These are phyloP conservation scores for Amphipyra berbera DNA, from an alignment of 2,888 invertebrate genomes.

Conservation along the genomic window DNA sequence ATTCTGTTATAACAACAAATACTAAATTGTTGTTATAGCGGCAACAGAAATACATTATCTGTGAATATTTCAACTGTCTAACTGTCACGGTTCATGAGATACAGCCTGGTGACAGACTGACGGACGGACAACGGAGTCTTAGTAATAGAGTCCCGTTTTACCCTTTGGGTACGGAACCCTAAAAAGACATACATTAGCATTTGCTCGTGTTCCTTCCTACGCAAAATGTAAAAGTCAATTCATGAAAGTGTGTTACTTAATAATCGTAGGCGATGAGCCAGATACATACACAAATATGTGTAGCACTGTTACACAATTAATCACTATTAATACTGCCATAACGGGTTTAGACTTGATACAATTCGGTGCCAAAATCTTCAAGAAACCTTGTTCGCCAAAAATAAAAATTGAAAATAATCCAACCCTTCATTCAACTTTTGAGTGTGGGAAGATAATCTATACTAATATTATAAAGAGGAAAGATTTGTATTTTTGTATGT, in stretches of 20 bases:
- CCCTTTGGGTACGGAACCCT: too few relatives aligned
- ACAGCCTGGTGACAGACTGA: too few relatives aligned
- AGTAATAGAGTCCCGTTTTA: too few relatives aligned
- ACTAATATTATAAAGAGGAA: too few relatives aligned
- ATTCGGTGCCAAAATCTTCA: constrained; percentile 40
- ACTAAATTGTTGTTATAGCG: too few relatives aligned
- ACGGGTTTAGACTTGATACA: constrained; percentile 2
- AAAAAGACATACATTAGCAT: too few relatives aligned
- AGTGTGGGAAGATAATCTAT: constrained; percentile 23
- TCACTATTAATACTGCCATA: constrained; percentile 37
- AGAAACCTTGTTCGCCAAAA: constrained; percentile 45
- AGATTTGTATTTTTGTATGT: too few relatives aligned
- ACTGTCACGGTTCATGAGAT: too few relatives aligned
- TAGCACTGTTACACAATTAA: constrained; percentile 26
- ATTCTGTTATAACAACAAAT: too few relatives aligned
- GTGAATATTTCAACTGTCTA: too few relatives aligned
- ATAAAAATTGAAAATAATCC: constrained; percentile 44
- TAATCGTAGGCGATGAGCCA: constrained; percentile 28
- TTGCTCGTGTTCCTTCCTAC: constrained; percentile 5
- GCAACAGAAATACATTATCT: too few relatives aligned
- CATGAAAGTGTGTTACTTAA: constrained; percentile 17
- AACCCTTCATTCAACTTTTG: constrained; percentile 27
- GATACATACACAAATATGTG: constrained; percentile 22
- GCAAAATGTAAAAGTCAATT: constrained; percentile 11
- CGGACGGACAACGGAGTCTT: too few relatives aligned